phyloP scores from a whole-genome alignment of 2,888 invertebrate genomes.

The Dimorphilus gyrociliatus region DNA sequence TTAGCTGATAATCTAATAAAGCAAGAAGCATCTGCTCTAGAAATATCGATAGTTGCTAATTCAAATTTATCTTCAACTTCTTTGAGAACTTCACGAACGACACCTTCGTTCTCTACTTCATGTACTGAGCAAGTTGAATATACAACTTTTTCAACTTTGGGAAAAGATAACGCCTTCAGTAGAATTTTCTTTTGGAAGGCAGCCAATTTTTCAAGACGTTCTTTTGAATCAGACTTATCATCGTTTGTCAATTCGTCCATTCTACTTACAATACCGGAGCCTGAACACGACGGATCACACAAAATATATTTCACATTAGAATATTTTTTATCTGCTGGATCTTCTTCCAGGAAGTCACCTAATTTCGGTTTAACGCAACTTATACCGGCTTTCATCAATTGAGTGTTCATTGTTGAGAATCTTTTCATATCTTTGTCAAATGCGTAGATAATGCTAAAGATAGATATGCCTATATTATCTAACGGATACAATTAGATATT shows the following conservation, averaged over 20 bases:
- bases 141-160: constrained; percentile 47
- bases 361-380: constrained; percentile 51
- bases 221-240: constrained; percentile 23
- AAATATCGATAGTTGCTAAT: too few relatives aligned
- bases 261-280: constrained; percentile 57
- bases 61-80: constrained; percentile 22
- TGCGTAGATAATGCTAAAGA: constrained; percentile 49
- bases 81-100: constrained; percentile 54
- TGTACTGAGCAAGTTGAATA: constrained; percentile 91
- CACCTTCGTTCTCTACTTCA: constrained; percentile 69
- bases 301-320: constrained; percentile 60
- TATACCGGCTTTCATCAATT: constrained; percentile 43
- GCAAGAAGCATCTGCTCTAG: constrained; percentile 40
- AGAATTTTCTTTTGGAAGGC: constrained; percentile 15
- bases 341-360: constrained; percentile 55
- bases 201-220: constrained; percentile 19
- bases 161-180: constrained; percentile 1
- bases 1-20: constrained; percentile 64
- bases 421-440: constrained; percentile 51
- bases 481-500: too few relatives aligned
- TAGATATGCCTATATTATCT: constrained; percentile 4
- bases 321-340: constrained; percentile 39
- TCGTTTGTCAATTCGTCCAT: constrained; percentile 45
- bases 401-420: constrained; percentile 16
- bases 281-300: constrained; percentile 93